Conservation (phyloP, 2,888 invertebrate genomes). For the Ormia ochracea region DNA sequence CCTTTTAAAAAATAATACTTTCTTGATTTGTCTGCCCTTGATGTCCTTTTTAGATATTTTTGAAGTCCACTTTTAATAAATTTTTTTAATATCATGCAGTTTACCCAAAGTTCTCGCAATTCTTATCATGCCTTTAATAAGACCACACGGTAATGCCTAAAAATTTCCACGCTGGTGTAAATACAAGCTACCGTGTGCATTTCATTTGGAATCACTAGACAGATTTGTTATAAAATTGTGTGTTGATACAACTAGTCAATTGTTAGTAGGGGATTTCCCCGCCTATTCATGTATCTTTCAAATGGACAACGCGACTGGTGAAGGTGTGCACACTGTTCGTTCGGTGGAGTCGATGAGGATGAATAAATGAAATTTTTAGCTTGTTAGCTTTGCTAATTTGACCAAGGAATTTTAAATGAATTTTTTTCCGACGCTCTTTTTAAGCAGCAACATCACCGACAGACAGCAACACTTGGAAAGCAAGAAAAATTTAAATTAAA, state of each 20-base stretch:
- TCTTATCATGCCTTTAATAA: too few species aligned
- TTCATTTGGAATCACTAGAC: background rate
- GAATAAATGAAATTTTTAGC: constrained; percentile 25
- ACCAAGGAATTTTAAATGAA: constrained; percentile 58
- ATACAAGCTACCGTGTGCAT: background rate
- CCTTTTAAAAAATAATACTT: too few species aligned
- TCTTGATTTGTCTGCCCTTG: too few species aligned
- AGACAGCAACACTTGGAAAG: background rate
- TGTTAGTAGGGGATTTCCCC: background rate
- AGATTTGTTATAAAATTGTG: constrained; percentile 33
- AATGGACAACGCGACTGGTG: background rate
- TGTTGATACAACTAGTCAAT: background rate
- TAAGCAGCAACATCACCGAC: background rate
- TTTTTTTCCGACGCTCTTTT: constrained; percentile 26
- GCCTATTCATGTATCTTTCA: background rate
- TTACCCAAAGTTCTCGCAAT: too few species aligned
- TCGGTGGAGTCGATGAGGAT: constrained; percentile 5
- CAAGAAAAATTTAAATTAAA: constrained; percentile 50
- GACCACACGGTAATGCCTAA: too few species aligned
- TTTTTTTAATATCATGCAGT: too few species aligned
- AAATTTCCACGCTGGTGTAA: constrained; percentile 2
- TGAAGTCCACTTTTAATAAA: too few species aligned
- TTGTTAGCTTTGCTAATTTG: constrained; percentile 60
- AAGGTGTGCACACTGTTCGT: background rate
- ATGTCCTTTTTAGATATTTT: too few species aligned